Evolutionary conservation across 1,140 invertebrate species (phyloP), one percentile per base, ranked within the genome.

Genomic region (Ridgeia piscesae): DNA sequence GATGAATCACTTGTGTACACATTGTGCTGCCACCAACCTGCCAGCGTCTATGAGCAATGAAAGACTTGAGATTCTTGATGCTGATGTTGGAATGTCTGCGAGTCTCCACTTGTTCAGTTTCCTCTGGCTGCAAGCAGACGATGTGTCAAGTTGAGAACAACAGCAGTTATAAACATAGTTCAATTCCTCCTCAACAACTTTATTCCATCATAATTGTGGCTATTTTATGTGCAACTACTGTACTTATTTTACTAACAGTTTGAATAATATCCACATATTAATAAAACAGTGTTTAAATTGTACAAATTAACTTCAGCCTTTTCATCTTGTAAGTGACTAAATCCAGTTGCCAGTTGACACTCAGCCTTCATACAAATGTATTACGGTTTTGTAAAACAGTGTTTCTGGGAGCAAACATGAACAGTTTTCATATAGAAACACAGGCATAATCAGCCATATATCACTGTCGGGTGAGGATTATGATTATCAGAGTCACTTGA

Each of bases 1-100:
- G 17, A 31, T 21, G 17, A 42, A 42, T 42, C 42, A 42, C 58
- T n/a, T n/a, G n/a, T n/a, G n/a, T n/a, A n/a, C n/a, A n/a, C n/a
- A n/a, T n/a, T 27, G 58, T 77, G 58, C 58, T 77, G 17, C 17
- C 58, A 91, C 94, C 93, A 94, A 96, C 96, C 96, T 96, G 96
- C 96, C 96, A 97, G 94, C 96, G 93, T 91, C 95, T 95, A 91
- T 96, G 94, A 34, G 96, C 96, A 93, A 96, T 95, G 93, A 96
- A 97, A 42, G 95, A 95, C 93, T 96, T 96, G 50, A 97, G 95
- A 91, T 96, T 95, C 93, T 96, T 95, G 88, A 96, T 96, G 93
- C 96, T 96, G 91, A 96, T 96, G 48, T 94, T 94, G 34, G 95
- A 95, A 89, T 94, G 94, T 35, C 95, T 94, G 34, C 95, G 93